A percentile compares a stretch with the other conserved stretches of the same genome.
Conservation (phyloP, 2,797 vertebrate species). For the Pipistrellus pygmaeus region DNA sequence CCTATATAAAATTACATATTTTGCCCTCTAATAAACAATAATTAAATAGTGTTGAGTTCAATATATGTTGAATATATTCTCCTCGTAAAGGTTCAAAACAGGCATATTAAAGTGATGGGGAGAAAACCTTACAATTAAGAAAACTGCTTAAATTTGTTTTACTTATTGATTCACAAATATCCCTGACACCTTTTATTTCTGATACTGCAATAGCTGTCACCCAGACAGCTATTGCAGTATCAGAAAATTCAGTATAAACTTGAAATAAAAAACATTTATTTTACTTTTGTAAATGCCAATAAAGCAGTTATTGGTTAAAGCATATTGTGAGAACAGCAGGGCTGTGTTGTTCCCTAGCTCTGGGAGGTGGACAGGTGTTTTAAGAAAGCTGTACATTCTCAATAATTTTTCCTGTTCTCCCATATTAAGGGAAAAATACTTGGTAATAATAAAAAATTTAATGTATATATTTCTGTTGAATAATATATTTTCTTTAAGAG, state of each 20-base stretch:
- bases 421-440: background rate
- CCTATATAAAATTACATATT: background rate
- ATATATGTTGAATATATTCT: background rate
- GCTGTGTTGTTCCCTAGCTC: background rate
- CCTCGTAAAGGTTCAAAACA: background rate
- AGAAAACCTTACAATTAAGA: background rate
- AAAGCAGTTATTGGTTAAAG: background rate
- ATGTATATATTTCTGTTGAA: background rate
- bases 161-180: background rate
- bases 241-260: background rate
- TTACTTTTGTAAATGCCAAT: background rate
- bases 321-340: background rate
- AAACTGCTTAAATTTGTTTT: background rate
- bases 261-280: slow-evolving; percentile 26
- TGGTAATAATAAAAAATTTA: background rate
- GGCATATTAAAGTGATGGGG: background rate
- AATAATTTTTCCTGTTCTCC: background rate
- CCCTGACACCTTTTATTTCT: background rate
- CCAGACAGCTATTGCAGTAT: background rate
- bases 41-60: background rate
- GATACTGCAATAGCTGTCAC: too few relatives aligned
- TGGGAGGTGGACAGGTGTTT: background rate
- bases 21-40: background rate
- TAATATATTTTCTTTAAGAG: background rate
- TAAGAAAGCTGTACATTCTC: background rate